phyloP scores from a whole-genome alignment of 1,140 invertebrate genomes.

The Idris sp. region DNA sequence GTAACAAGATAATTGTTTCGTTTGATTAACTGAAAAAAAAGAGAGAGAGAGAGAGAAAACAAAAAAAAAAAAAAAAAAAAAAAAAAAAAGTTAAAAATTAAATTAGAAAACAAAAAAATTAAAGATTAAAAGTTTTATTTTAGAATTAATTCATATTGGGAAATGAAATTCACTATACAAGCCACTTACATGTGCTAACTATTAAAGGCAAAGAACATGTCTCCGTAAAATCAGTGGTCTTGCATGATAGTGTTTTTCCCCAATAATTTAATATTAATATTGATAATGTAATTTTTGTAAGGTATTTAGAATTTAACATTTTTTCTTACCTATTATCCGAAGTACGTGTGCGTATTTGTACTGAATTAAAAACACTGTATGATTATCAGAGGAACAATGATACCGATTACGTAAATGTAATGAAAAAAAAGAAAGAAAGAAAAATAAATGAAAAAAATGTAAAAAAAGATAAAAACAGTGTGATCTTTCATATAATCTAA shows the following conservation, averaged over 20 bases:
- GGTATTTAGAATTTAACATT: no score
- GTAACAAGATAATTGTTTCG: slow-evolving; percentile 15
- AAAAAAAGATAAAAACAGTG: slow-evolving; percentile 24
- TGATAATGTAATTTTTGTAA: no score
- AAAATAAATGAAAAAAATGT: slow-evolving; percentile 7
- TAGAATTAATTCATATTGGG: no score
- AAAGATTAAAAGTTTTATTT: slow-evolving; percentile 19
- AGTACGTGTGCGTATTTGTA: slow-evolving; percentile 43
- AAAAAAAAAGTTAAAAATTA: slow-evolving; percentile 4
- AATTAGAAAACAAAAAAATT: no score
- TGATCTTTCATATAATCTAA: no score
- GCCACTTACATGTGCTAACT: no score
- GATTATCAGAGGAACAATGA: slow-evolving; percentile 49
- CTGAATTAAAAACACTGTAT: slow-evolving; percentile 50
- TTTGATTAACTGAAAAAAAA: background rate
- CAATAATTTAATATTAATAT: no score
- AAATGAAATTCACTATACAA: no score
- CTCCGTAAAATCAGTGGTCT: no score
- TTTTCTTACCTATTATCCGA: slow-evolving; percentile 56
- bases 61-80: slow-evolving; percentile 13
- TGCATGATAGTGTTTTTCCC: no score
- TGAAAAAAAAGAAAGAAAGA: no score
- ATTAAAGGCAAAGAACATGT: no score
- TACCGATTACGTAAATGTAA: slow-evolving; percentile 1
- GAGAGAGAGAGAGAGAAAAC: slow-evolving; percentile 1